A percentile compares a stretch with the other conserved stretches of the same genome.
These are phyloP conservation scores for Planococcus citri DNA, from an alignment of 1,140 invertebrate genomes.

Conservation along the genomic window DNA sequence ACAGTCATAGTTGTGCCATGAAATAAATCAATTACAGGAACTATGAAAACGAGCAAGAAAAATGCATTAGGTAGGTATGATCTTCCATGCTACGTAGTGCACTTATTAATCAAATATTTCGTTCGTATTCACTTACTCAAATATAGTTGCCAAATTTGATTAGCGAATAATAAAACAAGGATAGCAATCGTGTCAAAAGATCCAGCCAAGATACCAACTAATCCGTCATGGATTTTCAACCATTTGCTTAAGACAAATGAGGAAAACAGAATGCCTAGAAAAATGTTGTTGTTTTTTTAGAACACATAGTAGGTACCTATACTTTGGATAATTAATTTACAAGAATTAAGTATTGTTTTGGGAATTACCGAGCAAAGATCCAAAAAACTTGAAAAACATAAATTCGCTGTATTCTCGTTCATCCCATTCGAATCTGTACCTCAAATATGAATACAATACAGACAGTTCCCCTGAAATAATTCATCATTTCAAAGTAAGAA, in stretches of 20 bases:
- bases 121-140: not conserved
- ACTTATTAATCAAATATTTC: not conserved
- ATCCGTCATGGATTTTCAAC: not conserved
- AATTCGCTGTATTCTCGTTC: slow-evolving; percentile 26
- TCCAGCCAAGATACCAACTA: not conserved
- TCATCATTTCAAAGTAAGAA: no score
- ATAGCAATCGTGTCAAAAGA: not conserved
- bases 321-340: no score
- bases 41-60: no score
- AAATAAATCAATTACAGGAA: not conserved
- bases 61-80: not conserved
- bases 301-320: no score
- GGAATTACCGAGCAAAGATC: slow-evolving; percentile 24
- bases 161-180: no score
- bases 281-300: no score
- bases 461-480: slow-evolving; percentile 26
- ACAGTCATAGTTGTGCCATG: not conserved
- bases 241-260: not conserved
- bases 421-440: slow-evolving; percentile 28
- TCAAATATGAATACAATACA: slow-evolving; percentile 27
- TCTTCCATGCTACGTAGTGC: no score
- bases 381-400: slow-evolving; percentile 26
- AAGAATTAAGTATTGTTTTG: no score
- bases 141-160: no score
- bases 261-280: not conserved